These are phyloP conservation scores for Pilophorus perplexus DNA, from an alignment of 2,888 invertebrate species.

Conservation along the genomic window DNA sequence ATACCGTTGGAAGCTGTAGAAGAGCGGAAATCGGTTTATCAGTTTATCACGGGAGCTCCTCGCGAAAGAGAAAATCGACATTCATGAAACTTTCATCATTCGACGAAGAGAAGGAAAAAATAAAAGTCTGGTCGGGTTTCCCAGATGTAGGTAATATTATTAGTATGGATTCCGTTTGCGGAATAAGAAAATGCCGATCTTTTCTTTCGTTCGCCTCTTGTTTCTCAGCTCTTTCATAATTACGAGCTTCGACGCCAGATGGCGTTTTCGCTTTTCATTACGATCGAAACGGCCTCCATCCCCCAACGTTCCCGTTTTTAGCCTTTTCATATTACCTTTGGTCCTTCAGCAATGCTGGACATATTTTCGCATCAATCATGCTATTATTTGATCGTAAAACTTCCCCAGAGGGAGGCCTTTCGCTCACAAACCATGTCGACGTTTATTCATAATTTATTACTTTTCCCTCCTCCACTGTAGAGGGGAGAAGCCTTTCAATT, in stretches of 20 bases:
- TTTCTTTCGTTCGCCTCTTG: not conserved
- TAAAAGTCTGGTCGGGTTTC: too few species aligned
- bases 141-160: too few species aligned
- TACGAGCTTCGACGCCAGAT: not conserved
- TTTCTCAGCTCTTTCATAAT: not conserved
- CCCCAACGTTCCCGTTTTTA: not conserved
- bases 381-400: conserved; percentile 4
- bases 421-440: too few species aligned
- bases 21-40: conserved; percentile 13
- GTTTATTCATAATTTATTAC: too few species aligned
- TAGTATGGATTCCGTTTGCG: too few species aligned
- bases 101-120: not conserved
- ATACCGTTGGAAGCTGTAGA: conserved; percentile 13
- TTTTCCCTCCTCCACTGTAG: too few species aligned
- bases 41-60: conserved; percentile 11
- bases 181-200: too few species aligned
- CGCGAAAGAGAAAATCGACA: conserved; percentile 1
- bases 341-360: too few species aligned
- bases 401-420: too few species aligned
- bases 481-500: too few species aligned
- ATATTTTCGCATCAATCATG: conserved; percentile 3
- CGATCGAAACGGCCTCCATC: not conserved
- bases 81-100: conserved; percentile 20
- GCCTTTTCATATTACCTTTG: too few species aligned
- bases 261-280: conserved; percentile 3